Base-by-base conservation (phyloP, 2,113 vertebrate species). In the Piliocolobus tephrosceles region DNA sequence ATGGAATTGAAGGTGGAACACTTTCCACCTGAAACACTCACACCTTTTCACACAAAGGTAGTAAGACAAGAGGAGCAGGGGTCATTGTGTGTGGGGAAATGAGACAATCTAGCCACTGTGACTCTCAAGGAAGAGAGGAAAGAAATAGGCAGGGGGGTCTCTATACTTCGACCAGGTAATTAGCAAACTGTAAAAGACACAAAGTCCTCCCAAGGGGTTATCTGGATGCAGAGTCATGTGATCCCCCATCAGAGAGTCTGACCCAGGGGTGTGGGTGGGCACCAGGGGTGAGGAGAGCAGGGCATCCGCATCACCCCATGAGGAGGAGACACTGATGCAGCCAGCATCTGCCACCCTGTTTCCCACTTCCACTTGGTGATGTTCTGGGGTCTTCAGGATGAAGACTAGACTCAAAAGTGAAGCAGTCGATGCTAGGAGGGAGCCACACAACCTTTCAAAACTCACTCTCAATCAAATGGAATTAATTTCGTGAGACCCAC, bases 331-430 rank as follows among this genome's bases (percentile, higher is more conserved):
- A 50, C n/a, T 9, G n/a, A 3, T 3, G 43, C 32, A 17, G 2
- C 57, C 22, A 32, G 12, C 4, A 10, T 14, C 2, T 3, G 0
- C 27, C 43, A 20, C 18, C 40, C 58, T 8, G 2, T 8, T 7
- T 45, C 38, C 61, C 6, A 0, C 30, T 3, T 45, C 47, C 14
- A 10, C 5, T 6, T 1, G 0, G 57, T 20, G 66, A 57, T 20
- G 12, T 35, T 7, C 5, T 0, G 43, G 17, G 25, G 11, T 2
- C 52, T 76, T 66, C 4, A 1, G 9, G 17, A 0, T 8, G 0
- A 2, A 73, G 43, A 52, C 14, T 50, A 18, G 10, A 30, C 25
- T 43, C 35, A 0, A 1, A 0, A 7, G 25, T 9, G 52, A 75
- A 12, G 10, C 35, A 14, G 38, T 17, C 32, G 11, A 0, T 17